Evolutionary conservation across 2,888 invertebrate species (phyloP).

Genomic region (Micoletzkya japonica): DNA sequence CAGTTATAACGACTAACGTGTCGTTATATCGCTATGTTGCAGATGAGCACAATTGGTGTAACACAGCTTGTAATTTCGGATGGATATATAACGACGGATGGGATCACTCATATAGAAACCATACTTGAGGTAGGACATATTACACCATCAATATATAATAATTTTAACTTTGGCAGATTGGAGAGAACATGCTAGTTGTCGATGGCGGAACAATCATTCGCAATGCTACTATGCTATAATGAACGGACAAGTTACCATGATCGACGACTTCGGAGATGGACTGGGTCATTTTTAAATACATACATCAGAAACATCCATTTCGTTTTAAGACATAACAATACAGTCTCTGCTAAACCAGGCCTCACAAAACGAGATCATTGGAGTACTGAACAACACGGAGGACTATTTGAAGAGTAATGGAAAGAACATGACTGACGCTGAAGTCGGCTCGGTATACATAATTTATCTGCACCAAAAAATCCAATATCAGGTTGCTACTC

Average conservation of each 20-base stretch:
- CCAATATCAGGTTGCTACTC: constrained; percentile 35
- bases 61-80: not conserved
- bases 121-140: constrained; percentile 24
- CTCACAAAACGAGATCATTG: constrained; percentile 37
- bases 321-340: constrained; percentile 23
- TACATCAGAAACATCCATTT: not conserved
- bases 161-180: not conserved
- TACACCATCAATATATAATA: not conserved
- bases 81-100: constrained; percentile 13
- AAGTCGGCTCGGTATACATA: constrained; percentile 35
- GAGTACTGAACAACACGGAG: constrained; percentile 39
- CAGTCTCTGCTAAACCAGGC: constrained; percentile 45
- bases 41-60: not conserved
- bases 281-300: constrained; percentile 5
- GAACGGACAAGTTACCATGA: constrained; percentile 38
- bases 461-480: not conserved
- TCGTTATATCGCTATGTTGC: not conserved
- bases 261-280: constrained; percentile 32
- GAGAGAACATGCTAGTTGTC: constrained; percentile 25
- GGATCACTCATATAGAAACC: constrained; percentile 23
- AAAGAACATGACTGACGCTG: constrained; percentile 37
- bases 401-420: constrained; percentile 39
- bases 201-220: constrained; percentile 38
- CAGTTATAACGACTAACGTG: too few species aligned
- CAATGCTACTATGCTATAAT: constrained; percentile 45